phyloP scores from a whole-genome alignment of 2,888 invertebrate genomes.

The Cephonodes hylas region DNA sequence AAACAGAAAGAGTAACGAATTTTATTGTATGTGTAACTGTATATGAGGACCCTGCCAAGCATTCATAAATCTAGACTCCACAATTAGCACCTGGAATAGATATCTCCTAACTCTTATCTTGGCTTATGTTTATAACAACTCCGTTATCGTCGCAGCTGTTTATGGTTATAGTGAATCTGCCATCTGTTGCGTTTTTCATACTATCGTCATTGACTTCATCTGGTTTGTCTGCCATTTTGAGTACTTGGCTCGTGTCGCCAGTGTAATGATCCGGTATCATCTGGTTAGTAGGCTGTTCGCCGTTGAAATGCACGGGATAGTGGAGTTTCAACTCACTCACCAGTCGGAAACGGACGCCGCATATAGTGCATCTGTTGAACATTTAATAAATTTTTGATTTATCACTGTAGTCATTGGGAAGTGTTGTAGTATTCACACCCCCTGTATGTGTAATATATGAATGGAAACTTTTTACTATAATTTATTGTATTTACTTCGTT shows the following conservation, averaged over 20 bases:
- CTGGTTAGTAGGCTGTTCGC: slow-evolving; percentile 28
- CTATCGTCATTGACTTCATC: slow-evolving; percentile 9
- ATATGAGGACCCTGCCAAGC: no score
- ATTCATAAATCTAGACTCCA: neutral
- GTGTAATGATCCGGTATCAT: slow-evolving; percentile 11
- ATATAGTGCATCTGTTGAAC: slow-evolving; percentile 65
- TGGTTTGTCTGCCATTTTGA: neutral
- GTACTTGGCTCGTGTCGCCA: neutral
- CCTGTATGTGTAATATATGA: no score
- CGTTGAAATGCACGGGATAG: slow-evolving; percentile 66
- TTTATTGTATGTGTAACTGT: no score
- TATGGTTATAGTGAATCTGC: slow-evolving; percentile 57
- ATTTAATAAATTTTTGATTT: no score
- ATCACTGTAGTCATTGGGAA: no score
- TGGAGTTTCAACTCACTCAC: slow-evolving; percentile 68
- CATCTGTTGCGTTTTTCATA: slow-evolving; percentile 20
- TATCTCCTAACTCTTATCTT: slow-evolving; percentile 6
- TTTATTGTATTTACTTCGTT: no score
- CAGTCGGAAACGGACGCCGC: slow-evolving; percentile 61
- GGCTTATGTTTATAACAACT: slow-evolving; percentile 53
- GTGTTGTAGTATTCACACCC: no score
- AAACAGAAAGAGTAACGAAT: no score
- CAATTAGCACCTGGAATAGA: neutral
- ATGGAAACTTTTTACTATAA: no score
- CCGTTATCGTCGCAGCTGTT: slow-evolving; percentile 50